Base-by-base conservation (phyloP, 2,888 invertebrate genomes). In the Synergus itoensis region DNA sequence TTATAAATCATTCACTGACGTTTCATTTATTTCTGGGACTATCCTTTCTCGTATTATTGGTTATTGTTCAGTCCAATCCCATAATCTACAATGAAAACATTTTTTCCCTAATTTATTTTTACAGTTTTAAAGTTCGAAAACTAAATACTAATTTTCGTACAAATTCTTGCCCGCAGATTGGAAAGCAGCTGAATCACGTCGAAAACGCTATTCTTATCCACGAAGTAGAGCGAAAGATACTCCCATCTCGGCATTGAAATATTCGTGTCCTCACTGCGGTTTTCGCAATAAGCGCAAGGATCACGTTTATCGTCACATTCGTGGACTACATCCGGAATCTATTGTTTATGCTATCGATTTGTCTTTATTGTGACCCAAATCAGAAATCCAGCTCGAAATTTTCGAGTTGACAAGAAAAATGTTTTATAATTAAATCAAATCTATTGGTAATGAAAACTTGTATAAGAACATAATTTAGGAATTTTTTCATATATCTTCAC, bases 231-330 rank as follows among this genome's bases (percentile, higher is more conserved):
- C 43, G 45, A 78, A 1, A 63, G 65, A 1, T 78, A 76, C 36
- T 79, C 79, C 1, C 18, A 18, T 57, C 18, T 18, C 57, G 57
- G 89, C 89, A 64, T 90, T 92, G 8, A 88, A 90, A 79, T 93
- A 91, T 86, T 90, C 89, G 78, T 93, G 93, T 81, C 91, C 92
- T 8, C 91, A 91, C 81, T 93, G 93, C 81, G 85, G 88, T 0
- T 84, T 91, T n/a, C 87, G 87, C 21, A 91, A 90, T 84, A 92
- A 92, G 81, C 89, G 91, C 64, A 92, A 91, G 45, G 92, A 91
- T 1, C 91, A 91, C 76, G 87, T 92, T 77, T 91, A 91, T 64
- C 88, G 87, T 16, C 92, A 92, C 81, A 90, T 92, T 5, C 87
- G 91, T 12, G 89, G 88, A 78, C 90, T 89, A 75, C 92, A 92